phyloP scores from a whole-genome alignment of 2,888 invertebrate genomes.

The Ormia ochracea region DNA sequence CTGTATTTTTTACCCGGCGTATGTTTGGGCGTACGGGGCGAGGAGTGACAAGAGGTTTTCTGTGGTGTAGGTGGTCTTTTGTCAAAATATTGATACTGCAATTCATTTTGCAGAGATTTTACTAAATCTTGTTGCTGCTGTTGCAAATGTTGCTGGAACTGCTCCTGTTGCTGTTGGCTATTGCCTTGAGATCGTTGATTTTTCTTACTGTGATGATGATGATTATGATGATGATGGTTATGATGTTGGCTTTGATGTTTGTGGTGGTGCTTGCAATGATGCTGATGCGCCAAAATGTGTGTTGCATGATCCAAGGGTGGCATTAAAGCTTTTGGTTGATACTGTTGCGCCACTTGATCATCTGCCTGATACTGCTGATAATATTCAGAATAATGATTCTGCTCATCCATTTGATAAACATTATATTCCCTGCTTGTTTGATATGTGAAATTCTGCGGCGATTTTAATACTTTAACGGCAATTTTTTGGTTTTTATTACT shows the following conservation, averaged over 20 bases:
- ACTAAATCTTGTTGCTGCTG: constrained; percentile 50
- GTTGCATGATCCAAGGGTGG: constrained; percentile 72
- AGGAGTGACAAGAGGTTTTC: constrained; percentile 50
- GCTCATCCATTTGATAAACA: constrained; percentile 59
- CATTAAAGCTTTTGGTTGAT: constrained; percentile 70
- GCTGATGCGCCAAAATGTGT: constrained; percentile 58
- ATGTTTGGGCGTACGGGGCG: constrained; percentile 48
- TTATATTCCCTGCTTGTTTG: constrained; percentile 67
- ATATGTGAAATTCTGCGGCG: constrained; percentile 58
- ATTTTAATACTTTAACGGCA: constrained; percentile 58
- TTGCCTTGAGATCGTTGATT: constrained; percentile 16
- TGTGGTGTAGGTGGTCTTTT: constrained; percentile 45
- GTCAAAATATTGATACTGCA: constrained; percentile 50
- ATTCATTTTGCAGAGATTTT: constrained; percentile 44
- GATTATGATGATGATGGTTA: constrained; percentile 32
- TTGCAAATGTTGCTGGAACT: constrained; percentile 40
- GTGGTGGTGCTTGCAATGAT: constrained; percentile 66
- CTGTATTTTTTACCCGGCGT: constrained; percentile 13
- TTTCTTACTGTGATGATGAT: constrained; percentile 11
- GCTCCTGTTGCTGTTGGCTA: constrained; percentile 19
- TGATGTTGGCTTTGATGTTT: constrained; percentile 67
- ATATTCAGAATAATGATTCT: background rate
- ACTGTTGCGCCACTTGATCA: constrained; percentile 52
- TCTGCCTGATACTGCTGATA: constrained; percentile 51
- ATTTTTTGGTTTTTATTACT: constrained; percentile 63